Evolutionary conservation across 2,113 vertebrate genomes (phyloP), one percentile per base, ranked within the genome.

Genomic region (Bufo gargarizans): DNA sequence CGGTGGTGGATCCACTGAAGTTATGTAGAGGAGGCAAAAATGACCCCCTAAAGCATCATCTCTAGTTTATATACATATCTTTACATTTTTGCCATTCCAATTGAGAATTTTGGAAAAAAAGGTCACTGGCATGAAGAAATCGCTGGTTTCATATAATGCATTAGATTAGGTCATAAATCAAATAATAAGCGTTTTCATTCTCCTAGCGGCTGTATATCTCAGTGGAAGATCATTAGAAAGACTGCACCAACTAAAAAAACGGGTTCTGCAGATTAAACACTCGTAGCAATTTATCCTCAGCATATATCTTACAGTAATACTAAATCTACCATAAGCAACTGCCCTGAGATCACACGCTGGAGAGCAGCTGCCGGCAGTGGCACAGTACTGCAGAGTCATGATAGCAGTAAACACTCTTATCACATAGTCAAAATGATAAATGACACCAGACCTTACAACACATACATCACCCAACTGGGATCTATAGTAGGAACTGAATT

Each of bases 371-470:
- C 56, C 45, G 43, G 20, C 9, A 12, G 58, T 49, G 8, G 10
- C 19, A 65, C 58, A 82, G 59, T 6, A 65, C 11, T 4, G 61
- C 33, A 47, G n/a, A 67, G 81, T 14, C 13, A 49, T 65, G 17
- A 49, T 83, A 80, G 53, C 16, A 17, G 33, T 19, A 58, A 43
- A 81, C 56, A 45, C 22, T 61, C 78, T 84, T 17, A 69, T 53
- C 82, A 63, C 20, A 79, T 55, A 80, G 58, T 14, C 63, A 55
- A 53, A 87, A 81, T 87, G 61, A 79, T 65, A 56, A 53, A 81
- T 80, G 61, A 13, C 12, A 33, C 17, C 11, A 58, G 77, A 13
- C 14, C 22, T 56, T 71, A 47, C 9, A 56, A 69, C 58, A 2
- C 17, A 19, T 16, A 69, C 61, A 71, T 69, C 50, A 81, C 11